A percentile compares a stretch with the other conserved stretches of the same genome.
Conservation (phyloP, 2,888 invertebrate genomes). For the Netelia melanura region DNA sequence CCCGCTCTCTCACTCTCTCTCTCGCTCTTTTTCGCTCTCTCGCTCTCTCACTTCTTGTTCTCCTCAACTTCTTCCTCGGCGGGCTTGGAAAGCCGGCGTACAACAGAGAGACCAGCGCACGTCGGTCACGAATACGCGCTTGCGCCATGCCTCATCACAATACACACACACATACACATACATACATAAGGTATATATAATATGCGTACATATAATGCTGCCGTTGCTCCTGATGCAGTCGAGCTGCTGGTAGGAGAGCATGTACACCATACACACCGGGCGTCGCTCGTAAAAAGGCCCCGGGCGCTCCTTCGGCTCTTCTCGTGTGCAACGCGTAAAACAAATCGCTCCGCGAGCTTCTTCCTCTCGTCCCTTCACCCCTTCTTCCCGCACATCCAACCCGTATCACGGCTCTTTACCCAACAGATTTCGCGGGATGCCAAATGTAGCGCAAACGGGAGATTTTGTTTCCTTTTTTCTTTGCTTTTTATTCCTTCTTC, state of each 20-base stretch:
- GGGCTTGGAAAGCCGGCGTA: conserved; percentile 12
- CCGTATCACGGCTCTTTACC: background rate
- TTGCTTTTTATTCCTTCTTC: no score
- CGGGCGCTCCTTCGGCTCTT: conserved; percentile 63
- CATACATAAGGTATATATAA: background rate
- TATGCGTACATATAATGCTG: conserved; percentile 13
- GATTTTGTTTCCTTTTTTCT: background rate
- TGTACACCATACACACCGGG: conserved; percentile 56
- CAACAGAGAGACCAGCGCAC: conserved; percentile 49
- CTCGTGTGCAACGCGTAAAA: conserved; percentile 64
- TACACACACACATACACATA: background rate
- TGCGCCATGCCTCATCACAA: conserved; percentile 26
- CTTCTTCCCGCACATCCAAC: no score
- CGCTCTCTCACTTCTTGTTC: background rate
- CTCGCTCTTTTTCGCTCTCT: conserved; percentile 24
- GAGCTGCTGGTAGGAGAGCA: conserved; percentile 54
- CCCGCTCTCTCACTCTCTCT: background rate
- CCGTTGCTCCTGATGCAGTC: conserved; percentile 51
- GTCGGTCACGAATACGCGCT: conserved; percentile 57
- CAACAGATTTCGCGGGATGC: conserved; percentile 12
- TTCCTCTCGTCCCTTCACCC: background rate
- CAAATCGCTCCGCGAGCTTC: conserved; percentile 60
- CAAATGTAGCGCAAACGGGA: conserved; percentile 33
- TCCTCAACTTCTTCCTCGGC: conserved; percentile 8
- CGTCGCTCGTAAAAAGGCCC: conserved; percentile 73